Conservation (phyloP, 2,113 vertebrate genomes). For the Prionailurus viverrinus region DNA sequence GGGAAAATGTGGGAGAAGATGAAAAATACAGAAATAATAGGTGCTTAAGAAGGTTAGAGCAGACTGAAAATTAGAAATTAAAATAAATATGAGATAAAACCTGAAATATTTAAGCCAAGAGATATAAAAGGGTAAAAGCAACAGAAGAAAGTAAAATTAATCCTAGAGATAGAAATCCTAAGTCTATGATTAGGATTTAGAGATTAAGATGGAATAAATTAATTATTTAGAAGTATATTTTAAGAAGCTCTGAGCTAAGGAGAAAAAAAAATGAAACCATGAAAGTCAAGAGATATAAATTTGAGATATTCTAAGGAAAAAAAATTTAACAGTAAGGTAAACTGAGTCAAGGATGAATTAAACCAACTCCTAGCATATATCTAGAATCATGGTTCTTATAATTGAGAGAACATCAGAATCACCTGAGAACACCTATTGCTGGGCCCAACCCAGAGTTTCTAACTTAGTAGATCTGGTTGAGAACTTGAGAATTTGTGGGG, state of each 20-base stretch:
- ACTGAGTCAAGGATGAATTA: background rate
- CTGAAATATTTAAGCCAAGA: slow-evolving; percentile 57
- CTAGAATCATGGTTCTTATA: background rate
- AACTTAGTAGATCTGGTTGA: background rate
- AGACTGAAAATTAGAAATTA: slow-evolving; percentile 71
- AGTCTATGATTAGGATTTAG: slow-evolving; percentile 17
- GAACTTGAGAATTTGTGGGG: background rate
- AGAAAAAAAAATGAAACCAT: background rate
- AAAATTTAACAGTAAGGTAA: background rate
- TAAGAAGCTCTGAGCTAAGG: background rate
- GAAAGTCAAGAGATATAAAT: background rate
- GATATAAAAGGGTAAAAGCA: slow-evolving; percentile 28
- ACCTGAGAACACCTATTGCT: too few species aligned
- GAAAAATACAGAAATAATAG: slow-evolving; percentile 55
- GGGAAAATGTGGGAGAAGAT: background rate
- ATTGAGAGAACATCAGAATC: background rate
- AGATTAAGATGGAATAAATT: slow-evolving; percentile 38
- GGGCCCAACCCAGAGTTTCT: background rate
- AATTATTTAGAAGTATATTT: slow-evolving; percentile 50
- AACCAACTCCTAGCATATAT: fast-evolving
- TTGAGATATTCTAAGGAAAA: background rate
- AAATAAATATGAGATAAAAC: slow-evolving; percentile 64
- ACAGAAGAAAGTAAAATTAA: slow-evolving; percentile 44
- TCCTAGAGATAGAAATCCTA: background rate
- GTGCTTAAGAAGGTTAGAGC: background rate